These are phyloP conservation scores for Drosophila parthenogenetica DNA, from an alignment of 2,888 invertebrate species.

Conservation along the genomic window DNA sequence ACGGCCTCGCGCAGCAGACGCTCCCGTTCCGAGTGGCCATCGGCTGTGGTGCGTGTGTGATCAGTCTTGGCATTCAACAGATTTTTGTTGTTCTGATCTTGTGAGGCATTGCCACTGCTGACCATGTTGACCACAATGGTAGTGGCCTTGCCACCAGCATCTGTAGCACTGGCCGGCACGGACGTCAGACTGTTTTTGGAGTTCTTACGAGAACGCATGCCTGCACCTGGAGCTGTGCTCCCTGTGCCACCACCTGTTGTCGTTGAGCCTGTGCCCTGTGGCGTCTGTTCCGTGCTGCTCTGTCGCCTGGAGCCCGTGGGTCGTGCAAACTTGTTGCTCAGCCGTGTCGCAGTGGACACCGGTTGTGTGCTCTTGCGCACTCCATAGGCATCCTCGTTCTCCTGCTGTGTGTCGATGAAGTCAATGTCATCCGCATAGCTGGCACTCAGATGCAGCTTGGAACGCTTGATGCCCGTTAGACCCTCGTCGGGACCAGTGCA, in stretches of 20 bases:
- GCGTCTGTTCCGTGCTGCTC: conserved; percentile 57
- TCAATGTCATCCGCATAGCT: conserved; percentile 89
- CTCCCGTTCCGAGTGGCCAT: conserved; percentile 68
- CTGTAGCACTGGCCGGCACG: conserved; percentile 34
- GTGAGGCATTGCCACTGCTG: conserved; percentile 62
- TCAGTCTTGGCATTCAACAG: conserved; percentile 83
- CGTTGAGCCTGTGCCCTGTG: conserved; percentile 72
- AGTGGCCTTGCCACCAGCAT: conserved; percentile 70
- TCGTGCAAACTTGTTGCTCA: conserved; percentile 81
- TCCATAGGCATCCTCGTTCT: conserved; percentile 83
- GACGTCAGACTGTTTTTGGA: conserved; percentile 78
- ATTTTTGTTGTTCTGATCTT: conserved; percentile 82
- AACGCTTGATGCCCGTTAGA: conserved; percentile 89
- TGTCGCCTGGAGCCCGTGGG: conserved; percentile 61
- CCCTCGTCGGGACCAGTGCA: conserved; percentile 94
- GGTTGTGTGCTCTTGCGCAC: conserved; percentile 81
- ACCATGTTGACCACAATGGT: conserved; percentile 84
- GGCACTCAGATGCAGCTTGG: conserved; percentile 88
- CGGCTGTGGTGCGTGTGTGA: conserved; percentile 36
- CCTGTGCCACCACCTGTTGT: conserved; percentile 11
- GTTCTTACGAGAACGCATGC: conserved; percentile 83
- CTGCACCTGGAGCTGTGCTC: conserved; percentile 23
- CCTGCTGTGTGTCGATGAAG: conserved; percentile 88
- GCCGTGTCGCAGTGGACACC: conserved; percentile 50
- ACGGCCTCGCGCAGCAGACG: conserved; percentile 83